Conservation (phyloP, 1,140 invertebrate species). For the Nymphalis io region DNA sequence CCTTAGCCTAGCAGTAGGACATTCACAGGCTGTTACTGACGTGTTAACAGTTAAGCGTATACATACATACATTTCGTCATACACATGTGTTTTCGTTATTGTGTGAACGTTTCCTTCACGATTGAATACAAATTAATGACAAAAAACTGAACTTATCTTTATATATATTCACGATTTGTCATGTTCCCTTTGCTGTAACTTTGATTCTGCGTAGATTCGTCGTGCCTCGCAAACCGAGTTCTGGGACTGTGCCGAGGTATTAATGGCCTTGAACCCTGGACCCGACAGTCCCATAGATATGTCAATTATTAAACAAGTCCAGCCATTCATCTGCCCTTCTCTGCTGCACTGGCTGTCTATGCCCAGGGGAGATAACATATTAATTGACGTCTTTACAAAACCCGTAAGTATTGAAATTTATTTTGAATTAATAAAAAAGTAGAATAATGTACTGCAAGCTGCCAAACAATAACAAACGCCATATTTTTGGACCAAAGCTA, state of each 20-base stretch:
- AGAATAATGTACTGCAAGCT: no score
- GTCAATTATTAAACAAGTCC: constrained; percentile 43
- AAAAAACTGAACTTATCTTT: no score
- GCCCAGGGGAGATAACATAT: constrained; percentile 69
- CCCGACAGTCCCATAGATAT: constrained; percentile 50
- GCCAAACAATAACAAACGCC: no score
- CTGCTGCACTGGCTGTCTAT: constrained; percentile 74
- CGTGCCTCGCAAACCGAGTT: constrained; percentile 66
- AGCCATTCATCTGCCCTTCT: constrained; percentile 71
- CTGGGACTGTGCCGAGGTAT: constrained; percentile 73
- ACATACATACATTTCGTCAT: no score
- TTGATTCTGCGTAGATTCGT: constrained; percentile 51
- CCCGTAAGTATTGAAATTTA: constrained; percentile 56
- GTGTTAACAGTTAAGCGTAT: no score
- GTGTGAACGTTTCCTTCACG: no score
- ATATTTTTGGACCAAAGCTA: no score
- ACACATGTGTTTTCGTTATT: no score
- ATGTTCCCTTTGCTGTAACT: neutral
- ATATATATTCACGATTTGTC: no score
- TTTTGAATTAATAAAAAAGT: neutral
- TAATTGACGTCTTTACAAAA: constrained; percentile 71
- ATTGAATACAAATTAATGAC: no score
- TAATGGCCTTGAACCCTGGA: constrained; percentile 54
- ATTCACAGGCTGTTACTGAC: no score
- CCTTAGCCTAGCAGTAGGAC: no score